Conservation (phyloP, 2,888 invertebrate species). For the Rhorus exstirpatorius region DNA sequence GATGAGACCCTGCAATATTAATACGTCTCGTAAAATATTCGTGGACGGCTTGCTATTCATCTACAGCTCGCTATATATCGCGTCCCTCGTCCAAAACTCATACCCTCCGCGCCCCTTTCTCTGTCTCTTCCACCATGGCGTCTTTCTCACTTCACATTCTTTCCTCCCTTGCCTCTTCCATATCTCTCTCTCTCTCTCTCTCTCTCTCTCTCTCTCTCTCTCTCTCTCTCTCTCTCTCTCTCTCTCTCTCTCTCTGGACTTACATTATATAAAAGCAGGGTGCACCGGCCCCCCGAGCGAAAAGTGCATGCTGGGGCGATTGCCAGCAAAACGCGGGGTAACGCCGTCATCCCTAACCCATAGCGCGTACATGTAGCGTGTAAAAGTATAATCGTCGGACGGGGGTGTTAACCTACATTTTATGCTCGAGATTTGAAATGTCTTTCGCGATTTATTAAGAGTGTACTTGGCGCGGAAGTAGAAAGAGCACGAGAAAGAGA, state of each 20-base stretch:
- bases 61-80: constrained; percentile 78
- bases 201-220: constrained; percentile 34
- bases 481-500: too few relatives aligned
- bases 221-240: constrained; percentile 10
- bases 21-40: constrained; percentile 85
- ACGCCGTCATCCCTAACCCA: background rate
- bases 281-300: constrained; percentile 51
- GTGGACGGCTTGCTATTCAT: constrained; percentile 85
- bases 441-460: constrained; percentile 78
- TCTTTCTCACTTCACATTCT: constrained; percentile 38
- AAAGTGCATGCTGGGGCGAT: constrained; percentile 60
- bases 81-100: constrained; percentile 66
- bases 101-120: constrained; percentile 54
- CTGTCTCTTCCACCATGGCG: constrained; percentile 74
- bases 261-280: constrained; percentile 67
- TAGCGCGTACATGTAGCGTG: constrained; percentile 70
- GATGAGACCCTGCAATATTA: constrained; percentile 86
- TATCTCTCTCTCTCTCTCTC: constrained; percentile 42
- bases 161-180: constrained; percentile 38
- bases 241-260: constrained; percentile 33
- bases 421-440: constrained; percentile 78
- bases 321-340: constrained; percentile 35
- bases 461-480: constrained; percentile 34
- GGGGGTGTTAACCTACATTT: constrained; percentile 81
- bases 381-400: constrained; percentile 61